Base-by-base conservation (phyloP, 2,113 vertebrate genomes). In the human (Homo sapiens) region DNA sequence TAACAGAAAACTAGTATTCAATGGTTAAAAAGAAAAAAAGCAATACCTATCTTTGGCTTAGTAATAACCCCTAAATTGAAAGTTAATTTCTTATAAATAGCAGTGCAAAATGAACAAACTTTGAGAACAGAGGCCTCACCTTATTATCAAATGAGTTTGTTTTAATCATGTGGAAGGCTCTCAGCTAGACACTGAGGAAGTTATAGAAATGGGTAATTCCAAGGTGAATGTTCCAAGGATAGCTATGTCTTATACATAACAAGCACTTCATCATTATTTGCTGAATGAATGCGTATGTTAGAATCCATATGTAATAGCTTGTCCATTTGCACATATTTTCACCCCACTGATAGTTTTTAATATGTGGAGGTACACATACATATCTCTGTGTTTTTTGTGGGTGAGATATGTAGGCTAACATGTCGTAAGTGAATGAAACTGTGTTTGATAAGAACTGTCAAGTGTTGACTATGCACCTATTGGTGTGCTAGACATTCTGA, bases 11-110 rank as follows among this genome's bases (percentile, higher is more conserved):
- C 17, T 50, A 61, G 3, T 6, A 87, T 3, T 94, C 17, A 25
- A 5, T 50, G 66, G 66, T 96, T 76, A 81, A 93, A 96, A 89
- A 55, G 40, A 25, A 52, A 64, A 32, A 97, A 88, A 50, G 13
- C 8, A 93, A n/a, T 80, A 82, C 4, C 1, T 70, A 55, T n/a
- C 12, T 70, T 89, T 85, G 35, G 9, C 8, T 78, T 57, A 80
- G 12, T 40, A 68, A 68, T 92, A 83, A 23, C 0, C 27, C 2
- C 27, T 81, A 14, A 80, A 40, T 66, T 80, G 81, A 96, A 90
- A 45, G 10, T 64, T 8, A 94, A 61, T 35, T 5, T 70, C 22
- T 57, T 87, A 35, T 61, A 89, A 86, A 90, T 57, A 89, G 40
- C 5, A 68, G 8, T 78, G n/a, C 2, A 35, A 85, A 97, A 79